Percentiles rank a stretch among this genome's conserved stretches.
Evolutionary conservation across 2,888 invertebrate species (phyloP).

Genomic region (Drosophila sordidapex): DNA sequence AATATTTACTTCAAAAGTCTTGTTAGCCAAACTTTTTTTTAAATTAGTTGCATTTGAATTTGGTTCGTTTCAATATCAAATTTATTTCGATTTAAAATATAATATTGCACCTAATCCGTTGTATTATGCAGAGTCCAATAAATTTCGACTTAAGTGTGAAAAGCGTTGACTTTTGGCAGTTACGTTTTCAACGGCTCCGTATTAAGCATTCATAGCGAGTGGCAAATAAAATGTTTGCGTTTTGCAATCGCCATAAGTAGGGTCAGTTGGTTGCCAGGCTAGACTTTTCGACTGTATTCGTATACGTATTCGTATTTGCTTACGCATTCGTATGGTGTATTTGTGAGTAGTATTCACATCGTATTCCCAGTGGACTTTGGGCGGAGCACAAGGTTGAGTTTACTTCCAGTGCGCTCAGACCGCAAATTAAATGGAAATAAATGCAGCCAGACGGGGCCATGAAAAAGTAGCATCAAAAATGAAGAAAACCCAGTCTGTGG

Average conservation of each 20-base stretch:
- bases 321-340: not conserved
- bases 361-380: conserved; percentile 12
- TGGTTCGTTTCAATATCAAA: not conserved
- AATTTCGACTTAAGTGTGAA: conserved; percentile 6
- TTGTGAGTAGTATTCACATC: not conserved
- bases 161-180: conserved; percentile 28
- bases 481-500: conserved; percentile 23
- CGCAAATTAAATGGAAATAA: conserved; percentile 72
- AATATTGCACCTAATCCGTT: not conserved
- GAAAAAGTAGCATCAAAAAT: conserved; percentile 22
- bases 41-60: not conserved
- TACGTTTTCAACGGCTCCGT: conserved; percentile 14
- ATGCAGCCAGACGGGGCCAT: conserved; percentile 47
- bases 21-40: not conserved
- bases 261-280: not conserved
- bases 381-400: conserved; percentile 19
- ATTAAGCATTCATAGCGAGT: conserved; percentile 46
- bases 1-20: not conserved
- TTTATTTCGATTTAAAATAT: not conserved
- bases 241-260: conserved; percentile 4
- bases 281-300: not conserved
- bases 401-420: conserved; percentile 19
- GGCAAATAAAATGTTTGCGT: conserved; percentile 31
- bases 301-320: not conserved
- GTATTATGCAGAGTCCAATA: conserved; percentile 4